These are phyloP conservation scores for Bos indicus DNA, from an alignment of 2,113 vertebrate genomes.

Conservation along the genomic window DNA sequence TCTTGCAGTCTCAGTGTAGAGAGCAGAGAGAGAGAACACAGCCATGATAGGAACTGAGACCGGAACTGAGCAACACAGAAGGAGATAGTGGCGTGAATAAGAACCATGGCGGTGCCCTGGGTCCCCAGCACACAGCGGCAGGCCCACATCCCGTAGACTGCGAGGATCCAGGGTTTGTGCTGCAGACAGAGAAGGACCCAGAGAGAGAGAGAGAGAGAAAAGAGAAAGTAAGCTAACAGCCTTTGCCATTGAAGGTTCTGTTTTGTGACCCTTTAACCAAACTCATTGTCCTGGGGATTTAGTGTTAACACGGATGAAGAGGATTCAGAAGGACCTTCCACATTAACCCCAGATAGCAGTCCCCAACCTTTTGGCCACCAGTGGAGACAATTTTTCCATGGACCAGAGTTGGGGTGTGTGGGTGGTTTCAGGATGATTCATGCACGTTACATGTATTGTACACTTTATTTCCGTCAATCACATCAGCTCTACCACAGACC, in stretches of 20 bases:
- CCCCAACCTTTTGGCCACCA: background rate
- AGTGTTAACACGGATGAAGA: background rate
- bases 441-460: background rate
- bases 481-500: background rate
- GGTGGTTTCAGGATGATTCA: background rate
- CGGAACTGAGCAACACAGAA: constrained; percentile 89
- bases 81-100: constrained; percentile 86
- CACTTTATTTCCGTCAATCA: background rate
- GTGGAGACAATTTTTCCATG: background rate
- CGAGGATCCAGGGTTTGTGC: constrained; percentile 85
- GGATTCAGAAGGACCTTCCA: background rate
- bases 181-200: constrained; percentile 66
- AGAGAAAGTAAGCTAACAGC: background rate
- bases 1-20: constrained; percentile 85
- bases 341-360: background rate
- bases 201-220: background rate
- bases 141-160: constrained; percentile 87
- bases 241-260: background rate
- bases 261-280: background rate
- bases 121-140: constrained; percentile 87
- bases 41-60: constrained; percentile 85
- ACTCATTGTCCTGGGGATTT: background rate
- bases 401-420: background rate
- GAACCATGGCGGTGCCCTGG: constrained; percentile 85
- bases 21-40: constrained; percentile 87